Base-by-base conservation (phyloP, 2,113 vertebrate genomes). In the Eulemur macaco region DNA sequence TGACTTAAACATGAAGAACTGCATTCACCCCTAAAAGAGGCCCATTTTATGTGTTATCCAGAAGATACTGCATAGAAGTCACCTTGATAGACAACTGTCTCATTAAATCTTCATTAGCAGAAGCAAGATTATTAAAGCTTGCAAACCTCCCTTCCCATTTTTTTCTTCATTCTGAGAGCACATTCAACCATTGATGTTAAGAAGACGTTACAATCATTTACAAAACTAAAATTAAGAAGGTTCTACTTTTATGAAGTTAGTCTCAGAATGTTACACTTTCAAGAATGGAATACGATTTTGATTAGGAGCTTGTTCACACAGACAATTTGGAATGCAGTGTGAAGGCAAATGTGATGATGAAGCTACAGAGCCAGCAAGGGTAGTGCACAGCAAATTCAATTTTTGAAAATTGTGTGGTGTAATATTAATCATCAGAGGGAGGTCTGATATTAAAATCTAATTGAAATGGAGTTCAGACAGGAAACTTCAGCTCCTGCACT, bases 401-500 rank as follows among this genome's bases (percentile, higher is more conserved):
- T 80, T n/a, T 52, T 42, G 39, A 77, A 87, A 96, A 77, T 29
- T 31, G 7, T 47, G 39, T 25, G 2, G 60, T 50, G 1, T 73
- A 78, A 47, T 94, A 52, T 89, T 89, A 87, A 80, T 74, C 83
- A 90, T 91, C 92, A 94, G 81, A 87, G 74, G 4, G n/a, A 96
- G 11, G 29, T 69, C 54, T 80, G 69, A 60, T 78, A 78, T 60
- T 74, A 45, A 93, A 86, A 87, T 93, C 42, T 94, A 87, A 80
- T 42, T 80, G 63, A 92, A 96, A 91, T 74, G 83, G 77, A 92
- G 68, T 78, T 96, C 86, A 93, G 64, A 76, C 42, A 93, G 77
- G 60, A 93, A 93, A 84, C 63, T 60, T 94, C 4, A 39, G 64
- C 73, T 91, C 88, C 37, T 58, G 42, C 13, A 42, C 25, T 88